Evolutionary conservation across 2,888 invertebrate species (phyloP).

Genomic region (Papilio protenor): DNA sequence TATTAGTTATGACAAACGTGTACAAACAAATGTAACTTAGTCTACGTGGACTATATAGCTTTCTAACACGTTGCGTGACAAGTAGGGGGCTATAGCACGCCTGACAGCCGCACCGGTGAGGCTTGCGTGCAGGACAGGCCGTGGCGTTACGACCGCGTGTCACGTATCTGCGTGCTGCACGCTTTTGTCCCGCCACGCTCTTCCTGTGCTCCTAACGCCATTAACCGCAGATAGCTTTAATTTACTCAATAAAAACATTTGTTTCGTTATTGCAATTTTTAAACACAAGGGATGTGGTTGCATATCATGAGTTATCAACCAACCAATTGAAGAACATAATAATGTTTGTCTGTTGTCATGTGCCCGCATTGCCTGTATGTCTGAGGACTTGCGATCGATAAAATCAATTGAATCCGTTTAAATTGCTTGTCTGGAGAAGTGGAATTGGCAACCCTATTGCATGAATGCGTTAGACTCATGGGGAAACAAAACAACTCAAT

Average conservation of each 20-base stretch:
- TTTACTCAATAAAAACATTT: background rate
- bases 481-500: slow-evolving; percentile 1
- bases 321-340: background rate
- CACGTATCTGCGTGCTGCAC: slow-evolving; percentile 37
- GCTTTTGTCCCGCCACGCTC: slow-evolving; percentile 5
- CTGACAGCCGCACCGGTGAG: background rate
- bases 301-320: background rate
- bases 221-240: slow-evolving; percentile 14
- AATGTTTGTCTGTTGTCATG: slow-evolving; percentile 4
- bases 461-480: slow-evolving; percentile 2
- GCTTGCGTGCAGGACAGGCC: slow-evolving; percentile 23
- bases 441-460: slow-evolving; percentile 11
- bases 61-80: slow-evolving; percentile 41
- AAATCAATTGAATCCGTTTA: slow-evolving; percentile 11
- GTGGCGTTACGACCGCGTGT: slow-evolving; percentile 16
- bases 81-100: background rate
- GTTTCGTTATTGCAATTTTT: background rate
- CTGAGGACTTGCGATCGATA: slow-evolving; percentile 3
- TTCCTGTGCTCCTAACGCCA: slow-evolving; percentile 18
- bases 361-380: slow-evolving; percentile 12
- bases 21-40: background rate
- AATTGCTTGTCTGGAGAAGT: slow-evolving; percentile 1
- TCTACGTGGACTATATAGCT: slow-evolving; percentile 21
- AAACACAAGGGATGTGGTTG: background rate
- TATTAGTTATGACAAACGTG: background rate